Base-by-base conservation (phyloP, 2,113 vertebrate genomes). In the Phalacrocorax carbo region DNA sequence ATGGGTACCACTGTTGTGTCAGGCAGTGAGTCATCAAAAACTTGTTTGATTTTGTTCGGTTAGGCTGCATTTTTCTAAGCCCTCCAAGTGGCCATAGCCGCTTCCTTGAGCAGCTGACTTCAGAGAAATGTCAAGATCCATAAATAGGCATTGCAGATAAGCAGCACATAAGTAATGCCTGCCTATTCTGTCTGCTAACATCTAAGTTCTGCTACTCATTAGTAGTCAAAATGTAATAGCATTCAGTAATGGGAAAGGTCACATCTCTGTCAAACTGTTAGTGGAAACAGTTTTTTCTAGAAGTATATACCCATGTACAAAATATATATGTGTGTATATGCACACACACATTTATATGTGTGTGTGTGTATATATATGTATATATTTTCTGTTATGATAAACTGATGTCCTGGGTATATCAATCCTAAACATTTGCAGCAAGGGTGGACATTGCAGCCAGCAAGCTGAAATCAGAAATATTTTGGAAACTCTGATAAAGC, bases 1-100 rank as follows among this genome's bases (percentile, higher is more conserved):
- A 79, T 7, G 23, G 52, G 46, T 69, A 46, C 82, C 9, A 5
- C 54, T 87, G 83, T 84, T 34, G 57, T 58, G 36, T 72, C 88
- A 95, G 93, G 82, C 65, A 65, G 66, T 94, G 95, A 95, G 49
- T 94, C 86, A 96, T 57, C 77, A 73, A 38, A 79, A 75, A 57
- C 79, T 85, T 52, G 3, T 65, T 73, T 58, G 49, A 88, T 70
- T 94, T 82, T 88, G 13, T 91, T 90, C 54, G 17, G 54, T 65
- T 87, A 72, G 36, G 22, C 48, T 87, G 54, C 58, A 20, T 75
- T 95, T 94, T 82, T 44, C 65, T 46, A 61, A 94, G 66, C 18
- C 49, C 13, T 91, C 49, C 46, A 87, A 91, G 58, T 80, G 86
- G 58, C 70, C 86, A 76, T 79, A 79, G 42, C 84, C 79, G n/a